These are phyloP conservation scores for Hyppa rectilinea DNA, from an alignment of 2,888 invertebrate species.

Conservation along the genomic window DNA sequence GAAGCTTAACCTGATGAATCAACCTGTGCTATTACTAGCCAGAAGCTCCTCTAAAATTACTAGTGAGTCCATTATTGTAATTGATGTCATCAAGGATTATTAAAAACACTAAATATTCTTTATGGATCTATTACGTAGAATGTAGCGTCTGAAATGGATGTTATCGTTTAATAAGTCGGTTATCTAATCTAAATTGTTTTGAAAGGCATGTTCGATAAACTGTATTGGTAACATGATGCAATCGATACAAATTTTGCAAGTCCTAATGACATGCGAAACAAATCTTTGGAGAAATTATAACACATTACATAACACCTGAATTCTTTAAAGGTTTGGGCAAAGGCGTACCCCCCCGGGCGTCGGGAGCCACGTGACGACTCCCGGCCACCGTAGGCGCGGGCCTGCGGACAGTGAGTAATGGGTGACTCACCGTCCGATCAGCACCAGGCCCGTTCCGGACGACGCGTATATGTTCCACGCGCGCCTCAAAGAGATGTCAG, in stretches of 20 bases:
- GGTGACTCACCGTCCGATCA: too few species aligned
- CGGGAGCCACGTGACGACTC: too few species aligned
- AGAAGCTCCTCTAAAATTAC: conserved; percentile 22
- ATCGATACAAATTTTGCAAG: conserved; percentile 40
- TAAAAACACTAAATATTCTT: conserved; percentile 6
- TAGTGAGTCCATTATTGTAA: conserved; percentile 23
- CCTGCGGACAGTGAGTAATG: too few species aligned
- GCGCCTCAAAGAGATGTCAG: too few species aligned
- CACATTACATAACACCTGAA: too few species aligned
- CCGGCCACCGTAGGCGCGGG: too few species aligned
- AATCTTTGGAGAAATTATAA: conserved; percentile 11
- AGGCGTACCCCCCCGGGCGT: too few species aligned
- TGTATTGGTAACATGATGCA: conserved; percentile 52
- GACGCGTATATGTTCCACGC: too few species aligned
- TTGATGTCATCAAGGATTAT: conserved; percentile 32
- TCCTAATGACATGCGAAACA: not conserved
- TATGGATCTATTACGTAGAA: conserved; percentile 46
- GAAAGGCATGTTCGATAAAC: conserved; percentile 52
- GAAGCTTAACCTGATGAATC: too few species aligned
- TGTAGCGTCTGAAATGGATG: conserved; percentile 30
- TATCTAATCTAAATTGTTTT: conserved; percentile 61
- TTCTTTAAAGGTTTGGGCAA: too few species aligned
- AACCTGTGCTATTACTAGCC: too few species aligned
- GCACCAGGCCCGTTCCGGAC: too few species aligned
- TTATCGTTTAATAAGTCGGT: conserved; percentile 46